Evolutionary conservation across 2,888 invertebrate species (phyloP).

Genomic region (Buathra laborator): DNA sequence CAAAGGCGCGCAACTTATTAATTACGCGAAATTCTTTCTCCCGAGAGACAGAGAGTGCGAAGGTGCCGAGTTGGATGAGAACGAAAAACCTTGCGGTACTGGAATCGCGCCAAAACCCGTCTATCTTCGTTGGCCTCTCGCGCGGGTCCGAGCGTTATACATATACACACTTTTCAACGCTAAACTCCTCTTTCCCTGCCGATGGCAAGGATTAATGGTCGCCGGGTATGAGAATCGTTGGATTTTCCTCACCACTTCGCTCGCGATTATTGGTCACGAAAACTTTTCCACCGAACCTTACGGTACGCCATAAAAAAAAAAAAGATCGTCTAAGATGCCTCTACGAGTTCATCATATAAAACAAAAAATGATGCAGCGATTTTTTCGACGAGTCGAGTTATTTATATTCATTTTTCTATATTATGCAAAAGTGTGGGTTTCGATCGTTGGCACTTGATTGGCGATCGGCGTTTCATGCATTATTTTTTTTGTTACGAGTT

Average conservation of each 20-base stretch:
- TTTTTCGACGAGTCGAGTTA: constrained; percentile 53
- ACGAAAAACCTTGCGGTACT: constrained; percentile 56
- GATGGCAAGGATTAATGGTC: constrained; percentile 72
- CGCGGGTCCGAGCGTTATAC: not conserved
- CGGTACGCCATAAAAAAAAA: not conserved
- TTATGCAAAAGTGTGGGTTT: constrained; percentile 52
- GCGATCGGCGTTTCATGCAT: constrained; percentile 48
- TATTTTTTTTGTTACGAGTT: constrained; percentile 14
- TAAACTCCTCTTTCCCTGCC: constrained; percentile 65
- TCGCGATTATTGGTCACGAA: constrained; percentile 63
- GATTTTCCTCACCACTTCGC: constrained; percentile 26
- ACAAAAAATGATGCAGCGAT: constrained; percentile 42
- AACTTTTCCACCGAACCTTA: constrained; percentile 31
- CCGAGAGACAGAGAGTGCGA: constrained; percentile 24
- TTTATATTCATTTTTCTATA: not conserved
- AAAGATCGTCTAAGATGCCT: constrained; percentile 27
- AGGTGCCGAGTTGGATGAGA: constrained; percentile 40
- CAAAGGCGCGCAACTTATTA: constrained; percentile 66
- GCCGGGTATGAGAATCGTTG: constrained; percentile 58
- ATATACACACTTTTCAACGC: constrained; percentile 63
- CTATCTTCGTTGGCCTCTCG: constrained; percentile 67
- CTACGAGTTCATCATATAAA: constrained; percentile 5
- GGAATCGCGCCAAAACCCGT: constrained; percentile 70
- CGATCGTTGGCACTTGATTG: constrained; percentile 47
- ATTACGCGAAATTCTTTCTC: constrained; percentile 62